Conservation (phyloP, 2,888 invertebrate genomes). For the Acanthosepion esculentum region DNA sequence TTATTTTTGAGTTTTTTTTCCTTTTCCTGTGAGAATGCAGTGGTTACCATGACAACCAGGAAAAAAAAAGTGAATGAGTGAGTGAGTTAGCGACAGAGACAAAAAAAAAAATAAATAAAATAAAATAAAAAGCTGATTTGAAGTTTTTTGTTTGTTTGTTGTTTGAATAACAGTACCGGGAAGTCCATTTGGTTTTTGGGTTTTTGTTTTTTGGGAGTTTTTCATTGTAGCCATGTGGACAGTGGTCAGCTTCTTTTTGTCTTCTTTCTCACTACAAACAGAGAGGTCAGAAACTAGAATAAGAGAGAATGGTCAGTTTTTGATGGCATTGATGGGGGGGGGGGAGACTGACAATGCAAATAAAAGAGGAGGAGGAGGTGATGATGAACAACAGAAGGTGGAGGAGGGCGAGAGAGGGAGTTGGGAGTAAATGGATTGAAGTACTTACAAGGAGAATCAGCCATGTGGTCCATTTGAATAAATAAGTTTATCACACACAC, state of each 20-base stretch:
- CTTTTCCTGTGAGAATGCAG: background rate
- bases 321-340: background rate
- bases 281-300: background rate
- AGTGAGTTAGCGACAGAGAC: background rate
- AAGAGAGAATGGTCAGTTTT: background rate
- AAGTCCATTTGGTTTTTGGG: slow-evolving; percentile 1
- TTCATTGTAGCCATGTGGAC: background rate
- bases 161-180: background rate
- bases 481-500: background rate
- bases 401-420: background rate
- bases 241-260: background rate
- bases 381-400: background rate
- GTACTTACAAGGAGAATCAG: background rate
- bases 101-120: background rate
- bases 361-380: background rate
- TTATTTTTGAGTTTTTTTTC: background rate
- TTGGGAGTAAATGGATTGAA: background rate
- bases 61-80: background rate
- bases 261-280: background rate
- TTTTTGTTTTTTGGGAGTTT: background rate
- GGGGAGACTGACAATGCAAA: background rate
- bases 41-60: slow-evolving; percentile 18
- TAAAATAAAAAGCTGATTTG: background rate
- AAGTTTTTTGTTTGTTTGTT: background rate
- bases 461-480: background rate